Evolutionary conservation across 2,888 invertebrate species (phyloP), one percentile per base, ranked within the genome.

Genomic region (Tyria jacobaeae): DNA sequence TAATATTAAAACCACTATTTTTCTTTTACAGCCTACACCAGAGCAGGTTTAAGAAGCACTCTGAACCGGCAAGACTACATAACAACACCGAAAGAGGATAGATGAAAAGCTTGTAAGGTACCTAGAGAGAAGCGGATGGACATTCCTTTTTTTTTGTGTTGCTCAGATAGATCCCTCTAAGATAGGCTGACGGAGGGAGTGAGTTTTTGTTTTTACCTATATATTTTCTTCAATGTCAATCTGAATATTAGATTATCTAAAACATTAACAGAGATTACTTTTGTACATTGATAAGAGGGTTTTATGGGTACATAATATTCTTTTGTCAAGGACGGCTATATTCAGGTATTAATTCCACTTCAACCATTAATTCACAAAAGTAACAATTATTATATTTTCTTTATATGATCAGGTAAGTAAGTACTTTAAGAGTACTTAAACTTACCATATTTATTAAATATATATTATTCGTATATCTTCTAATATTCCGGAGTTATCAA

Each of bases 251-350:
- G 27, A 27, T 35, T 37, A 21, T 17, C 12, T 52, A 35, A 37
- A 37, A 35, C 35, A 15, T 52, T 39, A 44, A 54, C 17, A 44
- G 41, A 54, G 37, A 54, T 41, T 54, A 54, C 17, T 53, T 37
- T 34, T 2, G 37, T 47, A 55, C 37, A 64, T 27, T 39, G 48
- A 44, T 44, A 44, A 44, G 21, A 44, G 21, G 44, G 4, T 44
- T 44, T 44, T 12, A 44, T 12, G 21, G 21, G 21, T 44, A 44
- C 44, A 44, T 21, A 21, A n/a, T n/a, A n/a, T n/a, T n/a, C n/a
- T 21, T 21, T 21, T 10, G 4, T 44, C 27, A 31, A 31, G 27
- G 27, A 31, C 27, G 27, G 27, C 0, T 31, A 31, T n/a, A 31
- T 44, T 12, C 21, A 44, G 21, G 44, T 44, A 44, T n/a, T n/a